Evolutionary conservation across 1,140 invertebrate genomes (phyloP).

Genomic region (Hestina assimilis): DNA sequence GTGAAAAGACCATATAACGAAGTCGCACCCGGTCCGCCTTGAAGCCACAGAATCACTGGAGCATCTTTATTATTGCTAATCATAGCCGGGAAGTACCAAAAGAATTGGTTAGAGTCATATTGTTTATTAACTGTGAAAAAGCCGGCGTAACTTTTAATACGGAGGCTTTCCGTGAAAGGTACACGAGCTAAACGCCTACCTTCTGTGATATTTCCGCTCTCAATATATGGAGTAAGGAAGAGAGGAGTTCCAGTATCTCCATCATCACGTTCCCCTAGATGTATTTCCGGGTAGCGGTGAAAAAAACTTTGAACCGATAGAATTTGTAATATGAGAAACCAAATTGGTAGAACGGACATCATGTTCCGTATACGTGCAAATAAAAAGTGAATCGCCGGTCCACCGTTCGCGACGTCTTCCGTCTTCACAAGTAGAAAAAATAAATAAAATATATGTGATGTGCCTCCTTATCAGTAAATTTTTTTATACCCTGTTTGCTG

Average conservation of each 20-base stretch:
- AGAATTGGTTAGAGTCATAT: conserved; percentile 85
- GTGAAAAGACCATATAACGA: conserved; percentile 90
- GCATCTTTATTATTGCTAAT: conserved; percentile 73
- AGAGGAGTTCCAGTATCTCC: conserved; percentile 82
- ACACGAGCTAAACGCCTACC: conserved; percentile 57
- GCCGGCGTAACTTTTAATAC: conserved; percentile 80
- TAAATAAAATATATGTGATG: not conserved
- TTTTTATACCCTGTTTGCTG: too few species aligned
- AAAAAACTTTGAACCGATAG: conserved; percentile 45
- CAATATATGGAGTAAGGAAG: conserved; percentile 83
- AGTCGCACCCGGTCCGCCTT: conserved; percentile 89
- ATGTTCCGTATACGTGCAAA: not conserved
- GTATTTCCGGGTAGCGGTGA: conserved; percentile 58
- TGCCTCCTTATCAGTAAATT: conserved; percentile 3
- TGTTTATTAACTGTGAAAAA: conserved; percentile 85
- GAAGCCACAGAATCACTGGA: conserved; percentile 86
- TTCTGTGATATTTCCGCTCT: conserved; percentile 76
- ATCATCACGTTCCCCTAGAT: conserved; percentile 64
- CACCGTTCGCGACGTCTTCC: too few species aligned
- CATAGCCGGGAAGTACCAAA: conserved; percentile 87
- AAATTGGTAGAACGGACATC: conserved; percentile 12
- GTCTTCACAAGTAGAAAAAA: too few species aligned
- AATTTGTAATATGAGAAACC: conserved; percentile 41
- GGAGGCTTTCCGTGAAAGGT: conserved; percentile 58
- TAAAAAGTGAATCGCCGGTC: too few species aligned